These are phyloP conservation scores for Desoria tigrina DNA, from an alignment of 2,888 invertebrate genomes.

Conservation along the genomic window DNA sequence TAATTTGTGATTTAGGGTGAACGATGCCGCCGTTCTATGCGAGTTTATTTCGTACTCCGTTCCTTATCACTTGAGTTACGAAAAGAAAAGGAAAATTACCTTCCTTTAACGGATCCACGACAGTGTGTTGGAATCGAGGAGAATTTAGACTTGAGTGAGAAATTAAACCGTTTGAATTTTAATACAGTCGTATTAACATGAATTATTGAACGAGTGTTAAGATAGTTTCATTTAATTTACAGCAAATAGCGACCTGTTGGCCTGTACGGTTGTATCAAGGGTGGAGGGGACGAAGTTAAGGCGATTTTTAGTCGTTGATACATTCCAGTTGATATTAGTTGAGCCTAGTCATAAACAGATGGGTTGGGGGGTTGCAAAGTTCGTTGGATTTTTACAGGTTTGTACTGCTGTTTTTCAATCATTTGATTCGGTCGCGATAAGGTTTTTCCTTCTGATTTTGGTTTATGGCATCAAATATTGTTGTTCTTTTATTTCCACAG, in stretches of 20 bases:
- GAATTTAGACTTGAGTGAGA: slow-evolving; percentile 90
- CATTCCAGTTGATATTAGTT: slow-evolving; percentile 91
- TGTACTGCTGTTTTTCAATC: too few species aligned
- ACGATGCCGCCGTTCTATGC: slow-evolving; percentile 81
- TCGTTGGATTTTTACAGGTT: slow-evolving; percentile 83
- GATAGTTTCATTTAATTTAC: not conserved
- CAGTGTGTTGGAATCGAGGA: slow-evolving; percentile 90
- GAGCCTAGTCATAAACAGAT: slow-evolving; percentile 92
- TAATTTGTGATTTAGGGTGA: slow-evolving; percentile 67
- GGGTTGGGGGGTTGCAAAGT: slow-evolving; percentile 97
- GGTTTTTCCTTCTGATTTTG: slow-evolving; percentile 13
- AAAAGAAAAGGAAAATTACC: slow-evolving; percentile 78
- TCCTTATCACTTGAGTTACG: slow-evolving; percentile 76
- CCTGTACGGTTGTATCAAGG: slow-evolving; percentile 88
- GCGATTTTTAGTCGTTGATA: slow-evolving; percentile 94
- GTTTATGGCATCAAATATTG: not conserved
- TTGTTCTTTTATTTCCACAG: slow-evolving; percentile 59
- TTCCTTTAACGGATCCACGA: slow-evolving; percentile 85
- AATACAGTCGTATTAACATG: too few species aligned
- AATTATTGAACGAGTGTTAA: not conserved
- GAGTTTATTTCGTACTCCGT: slow-evolving; percentile 87
- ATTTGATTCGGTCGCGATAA: too few species aligned
- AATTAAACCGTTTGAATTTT: too few species aligned
- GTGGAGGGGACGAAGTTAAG: slow-evolving; percentile 70
- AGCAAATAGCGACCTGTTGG: slow-evolving; percentile 97